phyloP scores from a whole-genome alignment of 2,113 vertebrate genomes.

The Myotis lucifugus region DNA sequence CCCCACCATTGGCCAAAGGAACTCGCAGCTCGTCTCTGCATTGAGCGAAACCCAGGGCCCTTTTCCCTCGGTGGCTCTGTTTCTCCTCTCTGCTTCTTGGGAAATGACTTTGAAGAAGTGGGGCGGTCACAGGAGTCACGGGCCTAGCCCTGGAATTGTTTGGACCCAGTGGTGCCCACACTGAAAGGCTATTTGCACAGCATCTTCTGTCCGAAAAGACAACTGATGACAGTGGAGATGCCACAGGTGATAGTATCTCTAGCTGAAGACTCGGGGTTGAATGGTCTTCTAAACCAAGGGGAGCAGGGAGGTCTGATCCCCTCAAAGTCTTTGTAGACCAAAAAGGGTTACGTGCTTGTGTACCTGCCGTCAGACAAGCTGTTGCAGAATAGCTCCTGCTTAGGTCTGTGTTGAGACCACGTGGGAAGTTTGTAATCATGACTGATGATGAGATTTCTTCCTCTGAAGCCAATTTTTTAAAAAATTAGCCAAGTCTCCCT shows the following conservation, averaged over 20 bases:
- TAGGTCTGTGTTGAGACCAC: neutral
- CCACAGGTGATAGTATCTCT: neutral
- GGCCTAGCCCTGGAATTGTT: neutral
- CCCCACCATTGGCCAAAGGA: neutral
- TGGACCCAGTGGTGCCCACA: accelerated
- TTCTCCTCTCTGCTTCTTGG: neutral
- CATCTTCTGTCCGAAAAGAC: neutral
- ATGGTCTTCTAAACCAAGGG: neutral
- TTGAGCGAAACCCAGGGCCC: neutral
- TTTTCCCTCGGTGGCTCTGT: neutral
- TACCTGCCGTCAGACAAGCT: neutral
- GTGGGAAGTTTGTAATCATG: conserved; percentile 40
- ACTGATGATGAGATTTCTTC: conserved; percentile 30
- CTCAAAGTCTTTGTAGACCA: neutral
- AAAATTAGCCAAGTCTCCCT: neutral
- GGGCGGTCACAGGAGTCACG: neutral
- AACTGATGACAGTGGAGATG: accelerated
- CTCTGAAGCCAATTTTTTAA: conserved; percentile 15
- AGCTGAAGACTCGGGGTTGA: neutral
- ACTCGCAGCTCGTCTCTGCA: accelerated
- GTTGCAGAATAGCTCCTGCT: neutral
- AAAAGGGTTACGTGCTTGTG: neutral
- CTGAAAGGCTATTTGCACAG: neutral
- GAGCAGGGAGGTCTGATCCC: neutral
- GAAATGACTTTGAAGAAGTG: neutral